Evolutionary conservation across 2,113 vertebrate genomes (phyloP).

Genomic region (Isichthys henryi): DNA sequence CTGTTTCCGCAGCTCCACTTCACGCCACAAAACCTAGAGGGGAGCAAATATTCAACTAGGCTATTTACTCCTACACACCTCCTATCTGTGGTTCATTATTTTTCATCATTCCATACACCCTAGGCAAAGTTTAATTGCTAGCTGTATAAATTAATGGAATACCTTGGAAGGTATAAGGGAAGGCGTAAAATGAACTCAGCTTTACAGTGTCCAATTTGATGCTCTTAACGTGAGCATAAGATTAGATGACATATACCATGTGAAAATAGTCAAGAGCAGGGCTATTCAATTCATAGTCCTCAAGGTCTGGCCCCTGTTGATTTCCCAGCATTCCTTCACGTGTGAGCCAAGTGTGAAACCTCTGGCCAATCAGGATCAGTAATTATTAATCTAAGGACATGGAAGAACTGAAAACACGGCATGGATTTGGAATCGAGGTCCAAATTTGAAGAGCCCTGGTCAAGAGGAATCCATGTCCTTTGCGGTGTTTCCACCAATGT

Average conservation of each 20-base stretch:
- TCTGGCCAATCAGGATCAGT: background rate
- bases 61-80: background rate
- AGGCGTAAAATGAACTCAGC: background rate
- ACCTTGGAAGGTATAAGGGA: background rate
- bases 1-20: background rate
- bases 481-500: background rate
- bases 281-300: background rate
- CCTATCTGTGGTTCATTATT: background rate
- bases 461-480: background rate
- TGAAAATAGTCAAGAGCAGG: background rate
- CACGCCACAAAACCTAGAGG: background rate
- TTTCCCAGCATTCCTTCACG: background rate
- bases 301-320: background rate
- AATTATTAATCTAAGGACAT: background rate
- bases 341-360: background rate
- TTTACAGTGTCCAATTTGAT: background rate
- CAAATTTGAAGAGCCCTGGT: background rate
- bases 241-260: background rate
- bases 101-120: background rate
- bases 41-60: background rate
- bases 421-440: background rate
- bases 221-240: background rate
- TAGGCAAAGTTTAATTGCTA: background rate
- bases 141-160: background rate
- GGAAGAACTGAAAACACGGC: background rate